Evolutionary conservation across 2,113 vertebrate genomes (phyloP), one percentile per base, ranked within the genome.

Genomic region (Eira barbara): DNA sequence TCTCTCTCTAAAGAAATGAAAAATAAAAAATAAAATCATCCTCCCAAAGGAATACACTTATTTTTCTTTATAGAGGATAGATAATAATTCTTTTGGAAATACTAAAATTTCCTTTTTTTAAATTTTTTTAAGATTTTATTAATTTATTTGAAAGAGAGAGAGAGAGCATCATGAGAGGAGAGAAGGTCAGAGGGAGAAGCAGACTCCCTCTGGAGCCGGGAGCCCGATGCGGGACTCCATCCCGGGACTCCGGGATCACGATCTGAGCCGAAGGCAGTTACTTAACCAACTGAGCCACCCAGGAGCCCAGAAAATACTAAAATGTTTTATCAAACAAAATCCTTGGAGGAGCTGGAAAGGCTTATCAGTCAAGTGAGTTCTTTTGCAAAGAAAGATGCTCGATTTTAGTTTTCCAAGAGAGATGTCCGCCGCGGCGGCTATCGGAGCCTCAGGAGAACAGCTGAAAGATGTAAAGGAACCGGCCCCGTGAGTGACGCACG

Each of bases 361-460:
- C 13, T 20, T 76, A 17, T 13, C 74, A 84, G 31, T 18, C 21
- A 69, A 14, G 12, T 14, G 57, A 27, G 86, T 17, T 12, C 21
- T 57, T 82, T 91, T 52, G 18, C 27, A 47, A 89, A 69, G 42
- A 45, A 78, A 63, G 5, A 7, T 34, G 4, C 15, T 17, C 59
- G 55, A 65, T 61, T 87, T 87, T 39, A 21, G 34, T 81, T 94
- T 74, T 76, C 49, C 13, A 67, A 80, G 49, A 76, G 31, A 95
- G 80, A 45, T 42, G 36, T 11, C 63, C 29, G 74, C 27, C 6
- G 42, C 29, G 6, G 7, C 39, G 5, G 31, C 17, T 49, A 9
- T 55, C 65, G 79, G 31, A 49, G 67, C 65, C 23, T 59, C 27
- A n/a, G 18, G 76, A 71, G 5, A 42, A 91, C 20, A n/a, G 21